phyloP scores from a whole-genome alignment of 2,113 vertebrate genomes.

The Notiomystis cincta region DNA sequence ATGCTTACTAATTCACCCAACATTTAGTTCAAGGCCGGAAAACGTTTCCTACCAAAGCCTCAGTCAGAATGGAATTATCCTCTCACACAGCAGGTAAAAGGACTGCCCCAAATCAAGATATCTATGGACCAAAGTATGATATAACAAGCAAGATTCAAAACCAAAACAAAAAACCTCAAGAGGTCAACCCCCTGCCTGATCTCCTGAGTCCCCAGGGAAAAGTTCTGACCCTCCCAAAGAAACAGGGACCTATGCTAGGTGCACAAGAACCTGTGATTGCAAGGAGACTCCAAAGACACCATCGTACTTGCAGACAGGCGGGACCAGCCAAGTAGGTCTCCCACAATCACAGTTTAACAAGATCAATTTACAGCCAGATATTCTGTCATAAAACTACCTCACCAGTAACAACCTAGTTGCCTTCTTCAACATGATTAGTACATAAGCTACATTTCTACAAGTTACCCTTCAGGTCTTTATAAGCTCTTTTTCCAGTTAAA shows the following conservation, averaged over 20 bases:
- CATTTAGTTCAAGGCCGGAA: neutral
- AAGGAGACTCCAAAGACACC: neutral
- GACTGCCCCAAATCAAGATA: neutral
- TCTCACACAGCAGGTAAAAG: neutral
- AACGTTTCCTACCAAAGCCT: neutral
- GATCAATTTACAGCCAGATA: neutral
- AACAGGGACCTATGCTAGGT: neutral
- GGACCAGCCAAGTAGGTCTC: neutral
- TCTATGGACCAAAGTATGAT: accelerated
- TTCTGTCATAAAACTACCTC: neutral
- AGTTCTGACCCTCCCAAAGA: neutral
- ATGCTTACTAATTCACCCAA: neutral
- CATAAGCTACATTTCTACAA: neutral
- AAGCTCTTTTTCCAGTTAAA: neutral
- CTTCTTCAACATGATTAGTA: neutral
- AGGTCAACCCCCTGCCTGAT: neutral
- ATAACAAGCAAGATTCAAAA: neutral
- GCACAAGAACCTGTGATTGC: neutral
- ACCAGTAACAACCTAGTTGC: neutral
- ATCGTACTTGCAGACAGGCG: accelerated
- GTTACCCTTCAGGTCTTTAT: neutral
- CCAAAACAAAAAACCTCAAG: neutral
- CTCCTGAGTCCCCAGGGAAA: neutral
- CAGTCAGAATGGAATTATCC: neutral
- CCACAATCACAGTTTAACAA: neutral